Base-by-base conservation (phyloP, 2,113 vertebrate species). In the Zapornia atra region DNA sequence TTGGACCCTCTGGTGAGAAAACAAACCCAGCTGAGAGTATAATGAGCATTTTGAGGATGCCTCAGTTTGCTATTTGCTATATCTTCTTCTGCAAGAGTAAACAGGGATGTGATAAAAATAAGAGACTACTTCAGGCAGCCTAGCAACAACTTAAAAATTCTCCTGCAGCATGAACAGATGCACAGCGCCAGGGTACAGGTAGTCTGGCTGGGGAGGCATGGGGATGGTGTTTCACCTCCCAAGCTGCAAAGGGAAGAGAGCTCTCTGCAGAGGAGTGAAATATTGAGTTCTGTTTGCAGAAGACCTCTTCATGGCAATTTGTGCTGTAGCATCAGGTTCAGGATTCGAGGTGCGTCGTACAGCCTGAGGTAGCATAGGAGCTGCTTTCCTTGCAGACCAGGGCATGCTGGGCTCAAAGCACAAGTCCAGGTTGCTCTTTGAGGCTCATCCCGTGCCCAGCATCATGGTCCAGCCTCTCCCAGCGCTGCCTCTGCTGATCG, bases 81-180 rank as follows among this genome's bases (percentile, higher is more conserved):
- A 15, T 90, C 77, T 89, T 82, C 80, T 94, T 86, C 86, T 89
- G 57, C 80, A 83, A 84, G 87, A 96, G 95, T 90, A 97, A 96
- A 94, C 93, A 96, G 85, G 78, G 93, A 54, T 89, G 66, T 54
- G 77, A 95, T 97, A 95, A 97, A 97, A 96, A 94, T 93, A 94
- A 95, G 69, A 91, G 71, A 36, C 34, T 91, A 66, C 66, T 94
- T 81, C 28, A 25, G 72, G 94, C 88, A 94, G 86, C 96, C 91
- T 95, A 95, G 95, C 96, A 97, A 97, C 96, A 92, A 72, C 64
- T 68, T 73, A 24, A 90, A 90, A 51, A 60, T 94, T 78, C 69
- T 90, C 71, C 48, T 92, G 63, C 86, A 82, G 91, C 72, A 24
- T 2, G 19, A 95, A 60, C 50, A 17, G 70, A 65, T 34, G 57